Conservation (phyloP, 2,888 invertebrate genomes). For the Acanthosepion pharaonis region DNA sequence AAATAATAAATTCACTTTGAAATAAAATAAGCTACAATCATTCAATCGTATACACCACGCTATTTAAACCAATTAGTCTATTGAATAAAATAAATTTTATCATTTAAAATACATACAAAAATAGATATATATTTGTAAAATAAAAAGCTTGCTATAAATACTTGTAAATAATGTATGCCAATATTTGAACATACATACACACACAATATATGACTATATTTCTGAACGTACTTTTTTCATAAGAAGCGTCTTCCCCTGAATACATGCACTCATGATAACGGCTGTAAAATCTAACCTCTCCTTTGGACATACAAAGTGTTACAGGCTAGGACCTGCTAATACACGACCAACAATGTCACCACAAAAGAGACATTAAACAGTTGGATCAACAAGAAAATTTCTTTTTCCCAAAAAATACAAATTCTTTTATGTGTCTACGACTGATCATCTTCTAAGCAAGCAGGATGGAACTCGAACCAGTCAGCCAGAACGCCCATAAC, state of each 20-base stretch:
- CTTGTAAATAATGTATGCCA: neutral
- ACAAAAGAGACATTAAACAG: neutral
- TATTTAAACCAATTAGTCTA: too few species aligned
- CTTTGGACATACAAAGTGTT: neutral
- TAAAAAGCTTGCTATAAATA: too few species aligned
- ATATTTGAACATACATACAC: neutral
- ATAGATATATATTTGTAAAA: too few species aligned
- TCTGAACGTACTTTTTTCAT: neutral
- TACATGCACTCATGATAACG: neutral
- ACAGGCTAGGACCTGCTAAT: neutral
- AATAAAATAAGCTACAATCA: too few species aligned
- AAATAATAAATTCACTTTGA: too few species aligned
- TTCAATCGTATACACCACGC: too few species aligned
- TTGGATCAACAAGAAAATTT: neutral
- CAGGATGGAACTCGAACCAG: constrained; percentile 63
- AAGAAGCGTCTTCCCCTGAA: neutral
- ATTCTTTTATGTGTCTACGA: neutral
- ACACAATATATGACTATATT: neutral
- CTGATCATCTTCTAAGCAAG: neutral
- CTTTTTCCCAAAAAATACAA: too few species aligned
- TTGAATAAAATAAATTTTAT: too few species aligned
- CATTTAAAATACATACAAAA: too few species aligned
- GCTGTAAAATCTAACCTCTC: neutral
- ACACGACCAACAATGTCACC: neutral
- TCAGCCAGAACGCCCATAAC: constrained; percentile 59